A percentile compares a stretch with the other conserved stretches of the same genome.
These are phyloP conservation scores for Formica aserva DNA, from an alignment of 2,888 invertebrate species.

Conservation along the genomic window DNA sequence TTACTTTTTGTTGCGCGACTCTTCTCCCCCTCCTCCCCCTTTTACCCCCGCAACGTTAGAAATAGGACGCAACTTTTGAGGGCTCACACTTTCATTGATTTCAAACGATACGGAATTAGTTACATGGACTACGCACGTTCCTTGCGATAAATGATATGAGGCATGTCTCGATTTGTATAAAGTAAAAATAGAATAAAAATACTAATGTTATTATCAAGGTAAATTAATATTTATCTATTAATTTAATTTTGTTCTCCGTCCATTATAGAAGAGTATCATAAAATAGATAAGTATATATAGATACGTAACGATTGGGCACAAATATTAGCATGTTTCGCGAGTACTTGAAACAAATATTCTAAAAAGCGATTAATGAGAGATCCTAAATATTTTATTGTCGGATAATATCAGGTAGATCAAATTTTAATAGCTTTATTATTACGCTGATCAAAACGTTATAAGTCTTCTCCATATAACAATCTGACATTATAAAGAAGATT, in stretches of 20 bases:
- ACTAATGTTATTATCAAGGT: background rate
- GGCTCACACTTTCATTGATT: constrained; percentile 50
- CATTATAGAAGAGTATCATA: background rate
- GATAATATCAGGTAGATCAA: constrained; percentile 44
- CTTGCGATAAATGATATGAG: background rate
- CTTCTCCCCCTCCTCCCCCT: background rate
- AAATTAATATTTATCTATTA: background rate
- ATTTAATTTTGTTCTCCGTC: background rate
- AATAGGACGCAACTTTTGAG: constrained; percentile 74
- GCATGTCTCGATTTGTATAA: background rate
- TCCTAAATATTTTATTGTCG: constrained; percentile 45
- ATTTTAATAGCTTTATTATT: constrained; percentile 69
- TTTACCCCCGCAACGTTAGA: constrained; percentile 54
- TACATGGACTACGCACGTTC: background rate
- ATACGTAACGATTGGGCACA: constrained; percentile 4
- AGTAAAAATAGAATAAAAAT: background rate
- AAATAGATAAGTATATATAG: background rate
- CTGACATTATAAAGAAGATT: constrained; percentile 69
- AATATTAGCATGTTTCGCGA: background rate
- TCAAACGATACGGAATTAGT: constrained; percentile 64
- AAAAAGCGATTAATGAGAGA: constrained; percentile 49
- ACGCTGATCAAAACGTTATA: constrained; percentile 63
- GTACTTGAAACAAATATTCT: background rate
- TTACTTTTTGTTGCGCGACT: constrained; percentile 69
- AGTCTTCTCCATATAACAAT: constrained; percentile 67